Evolutionary conservation across 1,140 invertebrate genomes (phyloP), one percentile per base, ranked within the genome.

Genomic region (Lordiphosa collinella): DNA sequence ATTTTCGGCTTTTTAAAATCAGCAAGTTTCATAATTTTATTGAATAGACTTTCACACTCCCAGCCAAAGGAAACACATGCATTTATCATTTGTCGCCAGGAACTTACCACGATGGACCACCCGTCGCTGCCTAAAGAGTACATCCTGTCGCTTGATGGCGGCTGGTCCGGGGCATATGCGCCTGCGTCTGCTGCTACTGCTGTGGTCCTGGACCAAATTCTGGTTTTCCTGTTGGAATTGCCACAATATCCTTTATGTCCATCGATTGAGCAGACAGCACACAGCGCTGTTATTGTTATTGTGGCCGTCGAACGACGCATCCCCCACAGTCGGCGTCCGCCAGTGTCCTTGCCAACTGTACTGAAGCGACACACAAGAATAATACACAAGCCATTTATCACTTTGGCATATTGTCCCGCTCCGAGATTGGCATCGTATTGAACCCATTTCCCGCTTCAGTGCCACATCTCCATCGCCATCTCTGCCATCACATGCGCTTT

Each of bases 331-430:
- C 44, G 50, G 57, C 41, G 14, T 14, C 11, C 38, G 52, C 49
- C 18, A 37, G 35, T 62, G 32, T 68, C 49, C 37, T 57, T 49
- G 53, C 53, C 56, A 62, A 72, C 56, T 58, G 64, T 73, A 65
- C 68, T 67, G 57, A 60, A 60, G 53, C 57, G 64, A 43, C 25
- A 63, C 64, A 75, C 71, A 84, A 72, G 65, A 72, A 71, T 62
- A 71, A 76, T 80, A 67, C 50, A 55, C 66, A 71, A 62, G 71
- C 85, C 86, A 88, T 88, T 88, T 88, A 88, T 88, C 86, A 88
- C 73, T 86, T 80, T 86, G 80, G 86, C 78, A 87, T 88, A 88
- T 88, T 88, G 86, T 87, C 69, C 73, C 36, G 74, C 71, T 76
- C 82, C 63, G 55, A 80, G 86, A 88, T 88, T 87, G 86, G 66